Evolutionary conservation across 2,113 vertebrate species (phyloP).

Genomic region (Ceyx melanurus): DNA sequence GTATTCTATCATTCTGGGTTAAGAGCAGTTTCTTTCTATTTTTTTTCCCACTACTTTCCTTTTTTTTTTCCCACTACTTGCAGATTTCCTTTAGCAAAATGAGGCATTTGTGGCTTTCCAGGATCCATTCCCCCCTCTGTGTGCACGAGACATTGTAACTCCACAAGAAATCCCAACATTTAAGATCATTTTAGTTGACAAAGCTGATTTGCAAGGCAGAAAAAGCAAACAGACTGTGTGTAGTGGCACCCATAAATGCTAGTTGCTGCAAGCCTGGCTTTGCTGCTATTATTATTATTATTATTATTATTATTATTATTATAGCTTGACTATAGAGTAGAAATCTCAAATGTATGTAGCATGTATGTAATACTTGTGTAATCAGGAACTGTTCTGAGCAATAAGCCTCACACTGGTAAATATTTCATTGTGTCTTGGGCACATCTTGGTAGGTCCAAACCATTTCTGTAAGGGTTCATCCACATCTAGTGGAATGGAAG

Average conservation of each 20-base stretch:
- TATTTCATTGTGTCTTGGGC: background rate
- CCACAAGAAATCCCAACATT: background rate
- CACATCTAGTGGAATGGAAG: background rate
- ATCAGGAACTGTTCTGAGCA: background rate
- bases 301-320: background rate
- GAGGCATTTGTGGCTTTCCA: background rate
- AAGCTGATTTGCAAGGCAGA: background rate
- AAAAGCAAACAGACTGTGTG: background rate
- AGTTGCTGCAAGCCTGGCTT: background rate
- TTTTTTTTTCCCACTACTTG: background rate
- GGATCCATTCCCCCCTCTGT: background rate
- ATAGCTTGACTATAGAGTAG: background rate
- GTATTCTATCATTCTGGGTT: background rate
- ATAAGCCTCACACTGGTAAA: background rate
- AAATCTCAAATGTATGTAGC: background rate
- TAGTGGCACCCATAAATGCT: background rate
- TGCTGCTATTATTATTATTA: background rate
- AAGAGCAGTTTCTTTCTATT: background rate
- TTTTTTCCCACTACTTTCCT: background rate
- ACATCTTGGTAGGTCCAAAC: background rate
- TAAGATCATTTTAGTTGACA: background rate
- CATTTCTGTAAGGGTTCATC: background rate
- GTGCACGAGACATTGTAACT: background rate
- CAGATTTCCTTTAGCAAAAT: fast-evolving
- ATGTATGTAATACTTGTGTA: background rate